phyloP scores from a whole-genome alignment of 2,888 invertebrate species.

The Andricus curvator region DNA sequence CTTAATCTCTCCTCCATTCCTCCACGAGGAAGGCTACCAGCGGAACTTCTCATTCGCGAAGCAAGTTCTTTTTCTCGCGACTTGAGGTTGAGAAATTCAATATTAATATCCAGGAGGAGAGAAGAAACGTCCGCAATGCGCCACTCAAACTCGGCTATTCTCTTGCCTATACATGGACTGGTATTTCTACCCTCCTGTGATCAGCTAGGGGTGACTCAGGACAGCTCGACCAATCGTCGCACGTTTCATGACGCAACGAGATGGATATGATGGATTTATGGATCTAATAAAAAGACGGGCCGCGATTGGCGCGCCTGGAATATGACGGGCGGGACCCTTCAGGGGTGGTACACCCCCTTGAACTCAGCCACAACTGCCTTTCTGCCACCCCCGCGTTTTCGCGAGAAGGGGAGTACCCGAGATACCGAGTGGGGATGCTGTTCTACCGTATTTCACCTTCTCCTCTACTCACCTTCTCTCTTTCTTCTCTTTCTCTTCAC shows the following conservation, averaged over 20 bases:
- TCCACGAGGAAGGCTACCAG: constrained; percentile 45
- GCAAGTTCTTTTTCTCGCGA: background rate
- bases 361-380: constrained; percentile 72
- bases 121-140: constrained; percentile 81
- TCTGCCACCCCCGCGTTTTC: constrained; percentile 58
- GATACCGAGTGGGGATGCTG: constrained; percentile 66
- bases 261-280: constrained; percentile 89
- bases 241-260: constrained; percentile 59
- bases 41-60: constrained; percentile 38
- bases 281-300: constrained; percentile 83
- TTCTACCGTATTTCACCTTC: constrained; percentile 72
- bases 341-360: constrained; percentile 71
- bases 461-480: constrained; percentile 62
- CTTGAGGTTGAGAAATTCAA: constrained; percentile 84
- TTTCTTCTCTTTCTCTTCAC: constrained; percentile 52
- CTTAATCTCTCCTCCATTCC: constrained; percentile 37
- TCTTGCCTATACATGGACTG: constrained; percentile 9
- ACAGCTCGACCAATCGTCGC: constrained; percentile 65
- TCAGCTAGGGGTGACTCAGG: constrained; percentile 51
- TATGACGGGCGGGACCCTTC: constrained; percentile 77
- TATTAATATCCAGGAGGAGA: constrained; percentile 88
- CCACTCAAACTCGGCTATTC: constrained; percentile 62
- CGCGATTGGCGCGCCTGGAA: constrained; percentile 77
- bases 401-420: constrained; percentile 65
- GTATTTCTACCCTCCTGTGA: constrained; percentile 45